Conservation (phyloP, 2,113 vertebrate species). For the Sterna hirundo region DNA sequence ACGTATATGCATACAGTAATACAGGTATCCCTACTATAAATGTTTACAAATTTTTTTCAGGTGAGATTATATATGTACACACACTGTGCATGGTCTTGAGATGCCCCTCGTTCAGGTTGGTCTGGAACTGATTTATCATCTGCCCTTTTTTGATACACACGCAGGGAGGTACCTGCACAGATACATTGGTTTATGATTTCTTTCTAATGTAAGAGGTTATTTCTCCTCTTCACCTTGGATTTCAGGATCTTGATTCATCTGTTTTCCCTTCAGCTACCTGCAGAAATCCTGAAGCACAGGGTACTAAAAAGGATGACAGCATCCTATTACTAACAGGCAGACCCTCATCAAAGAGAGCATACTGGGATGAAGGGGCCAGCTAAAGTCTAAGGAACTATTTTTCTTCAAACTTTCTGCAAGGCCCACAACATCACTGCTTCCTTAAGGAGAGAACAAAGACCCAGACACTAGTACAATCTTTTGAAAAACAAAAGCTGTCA, state of each 20-base stretch:
- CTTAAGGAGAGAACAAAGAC: not conserved
- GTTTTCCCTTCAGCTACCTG: not conserved
- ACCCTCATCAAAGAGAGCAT: not conserved
- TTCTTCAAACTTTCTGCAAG: not conserved
- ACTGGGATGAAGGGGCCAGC: not conserved
- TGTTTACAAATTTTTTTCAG: not conserved
- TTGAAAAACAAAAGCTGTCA: not conserved
- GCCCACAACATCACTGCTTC: not conserved
- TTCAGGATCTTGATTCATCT: not conserved
- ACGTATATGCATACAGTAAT: not conserved
- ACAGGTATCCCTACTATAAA: not conserved
- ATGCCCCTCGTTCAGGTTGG: not conserved
- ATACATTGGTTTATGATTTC: not conserved
- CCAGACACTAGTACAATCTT: not conserved
- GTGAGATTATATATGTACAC: fast-evolving
- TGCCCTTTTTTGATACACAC: not conserved
- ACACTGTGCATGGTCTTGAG: not conserved
- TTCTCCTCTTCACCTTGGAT: not conserved
- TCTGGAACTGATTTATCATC: not conserved
- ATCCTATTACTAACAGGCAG: not conserved
- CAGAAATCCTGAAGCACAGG: not conserved
- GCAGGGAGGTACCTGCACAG: not conserved
- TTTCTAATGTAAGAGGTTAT: not conserved
- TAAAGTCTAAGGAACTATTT: not conserved
- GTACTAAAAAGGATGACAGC: not conserved